Base-by-base conservation (phyloP, 2,113 vertebrate species). In the Stictonetta naevosa region DNA sequence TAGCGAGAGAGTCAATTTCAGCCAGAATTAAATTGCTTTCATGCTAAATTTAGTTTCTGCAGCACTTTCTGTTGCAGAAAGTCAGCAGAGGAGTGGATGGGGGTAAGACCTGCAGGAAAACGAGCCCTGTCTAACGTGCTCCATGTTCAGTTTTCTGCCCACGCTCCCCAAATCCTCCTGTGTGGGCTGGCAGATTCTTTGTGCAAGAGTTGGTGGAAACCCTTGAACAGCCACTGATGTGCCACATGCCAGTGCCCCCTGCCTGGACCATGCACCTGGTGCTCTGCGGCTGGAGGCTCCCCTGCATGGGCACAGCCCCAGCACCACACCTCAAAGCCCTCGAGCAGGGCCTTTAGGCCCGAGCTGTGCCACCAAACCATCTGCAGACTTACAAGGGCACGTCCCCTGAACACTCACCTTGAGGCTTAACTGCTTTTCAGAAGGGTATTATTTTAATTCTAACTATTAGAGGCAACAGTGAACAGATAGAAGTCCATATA, bases 371-470 rank as follows among this genome's bases (percentile, higher is more conserved):
- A 75, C 36, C 44, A 40, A 62, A 44, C 44, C 59, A 62, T 14
- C 48, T n/a, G 16, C 13, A n/a, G 90, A 63, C 88, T 87, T 94
- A 38, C 42, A 76, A 64, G 71, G 75, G 44, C 63, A 64, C 10
- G 0, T 67, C 71, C 72, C n/a, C 56, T 63, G 11, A 84, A 68
- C 62, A 16, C 77, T 75, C 62, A 73, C 23, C n/a, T 91, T 53
- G 66, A 78, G 82, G 82, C 92, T 92, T 81, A 90, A 94, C n/a
- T n/a, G 59, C 60, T 84, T 81, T 78, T 86, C 88, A 82, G 23
- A 29, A 40, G 25, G 25, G 4, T 60, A 14, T 80, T 94, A 91
- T 40, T 92, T 88, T 88, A 66, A 71, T 60, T 60, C 63, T 58
- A 8, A 6, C 86, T 94, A 77, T 89, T 94, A 91, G 73, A 91